Base-by-base conservation (phyloP, 1,140 invertebrate genomes). In the Prorops nasuta region DNA sequence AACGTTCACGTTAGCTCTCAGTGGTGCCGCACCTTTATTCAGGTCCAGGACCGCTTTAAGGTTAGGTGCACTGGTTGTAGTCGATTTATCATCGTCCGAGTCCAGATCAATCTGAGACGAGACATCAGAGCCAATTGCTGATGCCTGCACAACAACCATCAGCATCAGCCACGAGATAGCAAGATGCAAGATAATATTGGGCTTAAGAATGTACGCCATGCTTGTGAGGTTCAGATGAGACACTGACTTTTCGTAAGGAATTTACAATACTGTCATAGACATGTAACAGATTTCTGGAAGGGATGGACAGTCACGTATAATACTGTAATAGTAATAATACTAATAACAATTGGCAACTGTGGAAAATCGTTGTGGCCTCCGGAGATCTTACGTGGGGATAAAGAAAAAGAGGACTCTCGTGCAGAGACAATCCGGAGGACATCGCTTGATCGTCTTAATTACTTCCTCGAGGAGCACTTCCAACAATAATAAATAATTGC, bases 311-410 rank as follows among this genome's bases (percentile, higher is more conserved):
- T 20, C 50, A 42, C 40, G 19, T 44, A 28, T 32, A 49, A 15
- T 41, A 32, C 21, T 46, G 50, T 49, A 51, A 64, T 60, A 51
- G 58, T 56, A 58, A 63, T 64, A 42, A 53, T 56, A 44, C 43
- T 53, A n/a, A n/a, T n/a, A n/a, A n/a, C n/a, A n/a, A n/a, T n/a
- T n/a, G 37, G 51, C 32, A 31, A 15, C 16, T 14, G 15, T 43
- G 50, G 57, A 56, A 54, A 58, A 66, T 66, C 64, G 22, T 44
- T 37, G 36, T 44, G 56, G 34, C 56, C 56, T 63, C 36, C 44
- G 38, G 39, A 8, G 10, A 50, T 36, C 28, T 16, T 19, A 36
- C 14, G 32, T 28, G 40, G 16, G 19, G 47, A 44, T 22, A 32
- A 52, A 24, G n/a, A n/a, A n/a, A 14, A 32, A 28, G 14, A 45